Evolutionary conservation across 1,140 invertebrate species (phyloP).

Genomic region (Drosophila yakuba): DNA sequence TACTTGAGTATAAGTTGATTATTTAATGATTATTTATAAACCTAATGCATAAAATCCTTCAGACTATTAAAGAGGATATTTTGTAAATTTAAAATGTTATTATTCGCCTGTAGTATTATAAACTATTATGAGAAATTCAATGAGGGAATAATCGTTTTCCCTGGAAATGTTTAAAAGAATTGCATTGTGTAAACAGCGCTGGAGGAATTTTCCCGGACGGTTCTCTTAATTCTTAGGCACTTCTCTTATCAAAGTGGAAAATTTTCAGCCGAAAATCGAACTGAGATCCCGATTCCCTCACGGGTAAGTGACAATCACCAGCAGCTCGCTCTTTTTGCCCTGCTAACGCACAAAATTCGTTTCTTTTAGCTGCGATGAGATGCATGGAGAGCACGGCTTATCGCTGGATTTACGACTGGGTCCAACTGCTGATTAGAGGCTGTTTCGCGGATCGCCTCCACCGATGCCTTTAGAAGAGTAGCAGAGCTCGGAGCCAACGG

Average conservation of each 20-base stretch:
- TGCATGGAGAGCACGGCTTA: conserved; percentile 44
- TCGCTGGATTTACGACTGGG: conserved; percentile 41
- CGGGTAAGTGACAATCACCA: conserved; percentile 25
- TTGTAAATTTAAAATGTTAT: neutral
- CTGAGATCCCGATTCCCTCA: conserved; percentile 33
- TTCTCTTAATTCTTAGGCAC: conserved; percentile 24
- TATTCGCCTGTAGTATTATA: neutral
- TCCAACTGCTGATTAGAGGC: conserved; percentile 69
- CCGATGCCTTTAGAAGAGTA: conserved; percentile 58
- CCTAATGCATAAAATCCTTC: neutral
- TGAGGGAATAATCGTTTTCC: neutral
- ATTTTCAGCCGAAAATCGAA: conserved; percentile 42
- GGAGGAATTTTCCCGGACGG: conserved; percentile 14
- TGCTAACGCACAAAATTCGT: conserved; percentile 19
- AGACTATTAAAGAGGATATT: neutral
- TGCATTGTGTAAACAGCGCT: conserved; percentile 14
- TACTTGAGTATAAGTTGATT: neutral
- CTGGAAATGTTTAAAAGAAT: neutral
- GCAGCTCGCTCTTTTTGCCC: conserved; percentile 22
- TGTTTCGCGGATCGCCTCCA: conserved; percentile 24
- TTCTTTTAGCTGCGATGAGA: conserved; percentile 43
- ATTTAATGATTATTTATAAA: no score
- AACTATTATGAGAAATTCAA: neutral
- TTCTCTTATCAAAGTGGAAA: conserved; percentile 65
- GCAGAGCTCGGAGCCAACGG: conserved; percentile 67